A percentile compares a stretch with the other conserved stretches of the same genome.
These are phyloP conservation scores for Octomys mimax DNA, from an alignment of 2,797 vertebrate species.

Conservation along the genomic window DNA sequence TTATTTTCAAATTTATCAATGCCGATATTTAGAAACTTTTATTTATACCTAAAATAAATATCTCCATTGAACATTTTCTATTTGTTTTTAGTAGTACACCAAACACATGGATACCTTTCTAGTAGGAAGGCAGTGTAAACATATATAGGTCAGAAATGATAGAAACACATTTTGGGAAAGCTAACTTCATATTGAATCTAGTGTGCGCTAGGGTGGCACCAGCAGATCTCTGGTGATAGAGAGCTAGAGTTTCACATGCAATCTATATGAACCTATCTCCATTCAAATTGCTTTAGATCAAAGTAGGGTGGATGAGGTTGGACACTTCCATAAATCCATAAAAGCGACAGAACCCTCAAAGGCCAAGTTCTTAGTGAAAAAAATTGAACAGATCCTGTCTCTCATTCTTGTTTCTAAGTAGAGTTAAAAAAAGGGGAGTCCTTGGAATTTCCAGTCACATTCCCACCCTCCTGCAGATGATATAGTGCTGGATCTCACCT, in stretches of 20 bases:
- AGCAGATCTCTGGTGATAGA: not conserved
- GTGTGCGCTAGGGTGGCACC: not conserved
- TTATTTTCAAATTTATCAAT: not conserved
- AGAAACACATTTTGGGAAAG: not conserved
- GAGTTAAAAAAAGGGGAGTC: not conserved
- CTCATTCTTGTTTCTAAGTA: not conserved
- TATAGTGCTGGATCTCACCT: not conserved
- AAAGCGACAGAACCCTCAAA: not conserved
- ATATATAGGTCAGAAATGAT: not conserved
- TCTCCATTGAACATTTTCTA: not conserved
- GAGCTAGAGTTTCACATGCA: not conserved
- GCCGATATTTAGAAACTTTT: not conserved
- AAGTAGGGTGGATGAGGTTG: not conserved
- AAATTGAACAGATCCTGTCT: not conserved
- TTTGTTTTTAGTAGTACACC: not conserved
- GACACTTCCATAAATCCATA: not conserved
- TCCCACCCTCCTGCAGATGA: not conserved
- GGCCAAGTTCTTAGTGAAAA: not conserved
- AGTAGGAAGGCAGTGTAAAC: not conserved
- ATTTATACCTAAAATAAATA: not conserved
- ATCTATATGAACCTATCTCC: not conserved
- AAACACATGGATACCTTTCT: not conserved
- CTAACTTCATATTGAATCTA: not conserved
- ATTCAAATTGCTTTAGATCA: not conserved
- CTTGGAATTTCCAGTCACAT: not conserved